phyloP scores from a whole-genome alignment of 2,113 vertebrate genomes.

The Eclectus roratus region DNA sequence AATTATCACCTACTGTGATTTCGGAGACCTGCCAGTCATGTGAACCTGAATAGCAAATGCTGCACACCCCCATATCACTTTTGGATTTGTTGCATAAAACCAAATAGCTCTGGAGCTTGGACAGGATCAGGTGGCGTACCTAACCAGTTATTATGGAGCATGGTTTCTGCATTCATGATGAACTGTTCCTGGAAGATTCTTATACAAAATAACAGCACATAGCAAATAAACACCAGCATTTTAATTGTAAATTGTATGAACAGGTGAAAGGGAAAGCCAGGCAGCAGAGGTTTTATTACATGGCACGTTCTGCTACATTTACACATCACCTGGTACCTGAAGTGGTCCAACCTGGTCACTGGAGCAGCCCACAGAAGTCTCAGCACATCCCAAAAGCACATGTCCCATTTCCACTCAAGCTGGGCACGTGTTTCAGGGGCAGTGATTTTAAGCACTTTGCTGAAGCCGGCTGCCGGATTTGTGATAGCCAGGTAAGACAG shows the following conservation, averaged over 20 bases:
- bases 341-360: rapidly evolving
- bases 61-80: not conserved
- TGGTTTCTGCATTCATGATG: not conserved
- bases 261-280: not conserved
- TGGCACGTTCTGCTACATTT: not conserved
- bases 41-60: not conserved
- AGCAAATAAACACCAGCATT: not conserved
- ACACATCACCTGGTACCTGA: not conserved
- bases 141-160: not conserved
- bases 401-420: not conserved
- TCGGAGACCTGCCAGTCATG: not conserved
- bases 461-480: not conserved
- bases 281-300: not conserved
- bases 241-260: not conserved
- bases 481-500: not conserved
- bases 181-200: not conserved
- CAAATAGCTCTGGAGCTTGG: not conserved
- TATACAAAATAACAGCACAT: not conserved
- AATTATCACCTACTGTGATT: not conserved
- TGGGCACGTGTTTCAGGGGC: not conserved
- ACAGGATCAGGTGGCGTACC: not conserved
- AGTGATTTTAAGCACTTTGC: not conserved
- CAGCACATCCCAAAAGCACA: not conserved
- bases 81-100: not conserved
- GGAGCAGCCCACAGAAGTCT: not conserved